Percentiles rank a stretch among this genome's conserved stretches.
phyloP scores from a whole-genome alignment of 23 tunicate species.

The Clavelina lepadiformis region DNA sequence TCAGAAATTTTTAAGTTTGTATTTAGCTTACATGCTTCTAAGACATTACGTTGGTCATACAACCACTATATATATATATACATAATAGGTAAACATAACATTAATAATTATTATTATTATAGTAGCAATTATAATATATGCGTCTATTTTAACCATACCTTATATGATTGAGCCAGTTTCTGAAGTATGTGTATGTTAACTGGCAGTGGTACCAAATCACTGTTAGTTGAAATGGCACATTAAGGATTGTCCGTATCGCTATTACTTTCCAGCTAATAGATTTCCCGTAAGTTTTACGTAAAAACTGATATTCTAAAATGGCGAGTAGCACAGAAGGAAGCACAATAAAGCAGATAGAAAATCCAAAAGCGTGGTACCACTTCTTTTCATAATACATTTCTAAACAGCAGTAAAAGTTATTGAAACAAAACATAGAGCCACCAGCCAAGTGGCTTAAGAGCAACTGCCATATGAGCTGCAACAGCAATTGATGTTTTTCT shows the following conservation, averaged over 20 bases:
- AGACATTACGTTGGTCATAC: too few relatives aligned
- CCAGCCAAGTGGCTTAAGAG: too few relatives aligned
- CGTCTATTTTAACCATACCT: slow-evolving; percentile 26
- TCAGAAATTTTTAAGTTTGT: not conserved
- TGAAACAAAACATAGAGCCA: too few relatives aligned
- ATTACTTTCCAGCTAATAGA: slow-evolving; percentile 33
- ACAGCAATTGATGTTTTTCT: too few relatives aligned
- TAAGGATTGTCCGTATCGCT: slow-evolving; percentile 40
- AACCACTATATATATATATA: too few relatives aligned
- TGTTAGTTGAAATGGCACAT: slow-evolving; percentile 85
- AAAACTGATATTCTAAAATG: slow-evolving; percentile 53
- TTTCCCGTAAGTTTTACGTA: slow-evolving; percentile 62
- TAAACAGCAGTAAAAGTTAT: slow-evolving; percentile 3
- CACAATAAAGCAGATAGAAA: slow-evolving; percentile 63
- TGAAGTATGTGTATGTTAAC: slow-evolving; percentile 52
- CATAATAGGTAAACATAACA: too few relatives aligned
- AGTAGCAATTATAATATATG: too few relatives aligned
- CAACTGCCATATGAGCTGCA: too few relatives aligned
- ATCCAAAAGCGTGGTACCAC: slow-evolving; percentile 60
- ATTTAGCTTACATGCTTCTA: too few relatives aligned
- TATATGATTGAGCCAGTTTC: slow-evolving; percentile 54
- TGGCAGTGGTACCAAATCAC: slow-evolving; percentile 82
- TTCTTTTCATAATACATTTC: slow-evolving; percentile 37
- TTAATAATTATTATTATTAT: too few relatives aligned
- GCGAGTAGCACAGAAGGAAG: slow-evolving; percentile 80